Conservation (phyloP, 2,113 vertebrate genomes). For the Melanerpes formicivorus region DNA sequence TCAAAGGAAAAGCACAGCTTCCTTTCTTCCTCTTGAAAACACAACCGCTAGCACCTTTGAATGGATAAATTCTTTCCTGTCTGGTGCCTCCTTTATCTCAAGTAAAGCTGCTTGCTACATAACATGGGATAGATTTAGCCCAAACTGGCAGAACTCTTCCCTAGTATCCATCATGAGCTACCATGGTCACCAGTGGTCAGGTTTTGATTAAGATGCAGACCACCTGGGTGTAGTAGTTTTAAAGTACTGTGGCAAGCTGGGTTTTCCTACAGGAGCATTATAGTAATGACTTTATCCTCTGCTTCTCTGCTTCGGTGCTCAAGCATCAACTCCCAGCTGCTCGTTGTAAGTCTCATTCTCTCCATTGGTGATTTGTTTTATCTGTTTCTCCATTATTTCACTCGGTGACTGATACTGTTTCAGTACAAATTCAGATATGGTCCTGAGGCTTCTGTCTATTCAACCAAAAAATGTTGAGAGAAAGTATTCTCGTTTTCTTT, state of each 20-base stretch:
- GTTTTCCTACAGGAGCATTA: background rate
- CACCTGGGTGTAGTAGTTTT: background rate
- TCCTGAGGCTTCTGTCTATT: background rate
- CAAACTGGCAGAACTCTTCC: background rate
- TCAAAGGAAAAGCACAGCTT: background rate
- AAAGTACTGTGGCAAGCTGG: background rate
- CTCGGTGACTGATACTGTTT: background rate
- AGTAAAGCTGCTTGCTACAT: background rate
- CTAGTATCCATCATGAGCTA: background rate
- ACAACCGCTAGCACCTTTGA: background rate
- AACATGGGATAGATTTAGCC: background rate
- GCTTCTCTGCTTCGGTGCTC: background rate
- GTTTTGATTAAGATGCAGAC: background rate
- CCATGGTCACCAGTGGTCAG: background rate
- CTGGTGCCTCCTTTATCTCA: background rate
- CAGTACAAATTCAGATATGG: background rate
- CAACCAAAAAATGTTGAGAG: background rate
- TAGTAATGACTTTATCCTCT: background rate
- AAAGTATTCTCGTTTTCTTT: background rate
- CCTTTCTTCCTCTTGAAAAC: background rate
- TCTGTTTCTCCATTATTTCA: background rate
- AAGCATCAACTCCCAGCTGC: background rate
- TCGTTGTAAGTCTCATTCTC: background rate
- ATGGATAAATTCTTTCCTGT: background rate
- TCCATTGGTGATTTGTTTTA: background rate